A percentile compares a stretch with the other conserved stretches of the same genome.
phyloP scores from a whole-genome alignment of 92 coral and sea anemone species.

The Phenganax stokvisi region DNA sequence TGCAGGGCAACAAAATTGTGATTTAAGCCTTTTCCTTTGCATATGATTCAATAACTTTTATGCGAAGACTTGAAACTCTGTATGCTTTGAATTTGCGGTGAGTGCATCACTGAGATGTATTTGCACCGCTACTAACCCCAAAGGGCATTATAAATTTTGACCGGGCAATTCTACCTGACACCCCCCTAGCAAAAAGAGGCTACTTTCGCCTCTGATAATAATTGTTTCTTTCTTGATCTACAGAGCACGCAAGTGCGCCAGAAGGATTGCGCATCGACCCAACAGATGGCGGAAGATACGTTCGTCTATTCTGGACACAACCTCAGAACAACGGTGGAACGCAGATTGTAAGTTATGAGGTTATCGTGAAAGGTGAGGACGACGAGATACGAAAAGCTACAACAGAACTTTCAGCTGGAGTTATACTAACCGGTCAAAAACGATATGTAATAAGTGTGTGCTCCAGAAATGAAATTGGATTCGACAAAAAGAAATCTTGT shows the following conservation, averaged over 20 bases:
- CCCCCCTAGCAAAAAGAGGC: no score
- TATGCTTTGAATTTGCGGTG: no score
- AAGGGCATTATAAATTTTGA: not conserved
- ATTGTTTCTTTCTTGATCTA: not conserved
- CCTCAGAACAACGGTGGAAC: slow-evolving; percentile 16
- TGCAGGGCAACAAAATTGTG: no score
- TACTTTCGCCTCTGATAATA: not conserved
- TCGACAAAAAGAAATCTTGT: not conserved
- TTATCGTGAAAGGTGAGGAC: not conserved
- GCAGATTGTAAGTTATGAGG: slow-evolving; percentile 3
- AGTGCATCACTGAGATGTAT: no score
- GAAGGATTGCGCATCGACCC: not conserved
- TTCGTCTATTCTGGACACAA: slow-evolving; percentile 12
- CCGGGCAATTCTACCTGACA: no score
- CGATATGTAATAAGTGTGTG: slow-evolving; percentile 14
- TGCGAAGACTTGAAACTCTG: no score
- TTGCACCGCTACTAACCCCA: no score
- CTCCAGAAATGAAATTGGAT: not conserved
- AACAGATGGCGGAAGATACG: not conserved
- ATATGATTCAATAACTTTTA: no score
- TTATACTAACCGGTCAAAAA: slow-evolving; percentile 6
- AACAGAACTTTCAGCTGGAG: slow-evolving; percentile 16
- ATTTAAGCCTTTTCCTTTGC: no score
- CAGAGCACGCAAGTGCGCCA: slow-evolving; percentile 10
- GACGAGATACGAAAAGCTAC: not conserved